Evolutionary conservation across 2,797 vertebrate species (phyloP).

Genomic region (Melanotaenia nigrans): DNA sequence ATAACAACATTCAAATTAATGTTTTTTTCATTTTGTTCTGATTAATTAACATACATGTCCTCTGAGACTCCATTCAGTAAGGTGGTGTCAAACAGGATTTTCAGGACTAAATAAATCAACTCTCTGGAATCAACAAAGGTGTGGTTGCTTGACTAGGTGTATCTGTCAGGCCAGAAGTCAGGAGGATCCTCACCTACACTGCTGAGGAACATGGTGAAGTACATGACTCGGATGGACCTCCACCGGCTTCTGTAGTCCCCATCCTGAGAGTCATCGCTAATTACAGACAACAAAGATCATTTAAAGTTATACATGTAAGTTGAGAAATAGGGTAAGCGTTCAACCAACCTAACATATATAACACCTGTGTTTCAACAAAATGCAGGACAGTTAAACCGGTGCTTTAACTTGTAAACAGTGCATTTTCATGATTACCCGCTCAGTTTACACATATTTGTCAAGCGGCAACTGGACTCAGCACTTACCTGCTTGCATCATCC

Average conservation of each 20-base stretch:
- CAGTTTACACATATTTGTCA: background rate
- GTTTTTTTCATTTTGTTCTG: background rate
- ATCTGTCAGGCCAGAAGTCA: background rate
- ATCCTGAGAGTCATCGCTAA: slow-evolving; percentile 80
- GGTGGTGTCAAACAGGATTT: background rate
- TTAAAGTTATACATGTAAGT: background rate
- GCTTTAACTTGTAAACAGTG: background rate
- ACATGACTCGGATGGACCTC: slow-evolving; percentile 94
- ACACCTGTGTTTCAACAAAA: background rate
- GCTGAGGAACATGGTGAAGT: slow-evolving; percentile 98
- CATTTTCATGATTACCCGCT: background rate
- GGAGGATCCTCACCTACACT: slow-evolving; percentile 90
- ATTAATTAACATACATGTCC: background rate
- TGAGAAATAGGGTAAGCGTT: background rate
- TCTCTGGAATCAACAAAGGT: background rate
- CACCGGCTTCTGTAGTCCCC: slow-evolving; percentile 87
- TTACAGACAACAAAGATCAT: slow-evolving; percentile 1
- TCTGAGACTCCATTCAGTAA: background rate
- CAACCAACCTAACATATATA: background rate
- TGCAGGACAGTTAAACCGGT: background rate
- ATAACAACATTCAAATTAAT: background rate
- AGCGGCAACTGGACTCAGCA: slow-evolving; percentile 20
- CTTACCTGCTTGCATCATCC: slow-evolving; percentile 77
- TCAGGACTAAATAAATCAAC: background rate
- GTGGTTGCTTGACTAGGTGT: background rate